Percentiles rank a stretch among this genome's conserved stretches.
Conservation (phyloP, 1,140 invertebrate species). For the Pantala flavescens region DNA sequence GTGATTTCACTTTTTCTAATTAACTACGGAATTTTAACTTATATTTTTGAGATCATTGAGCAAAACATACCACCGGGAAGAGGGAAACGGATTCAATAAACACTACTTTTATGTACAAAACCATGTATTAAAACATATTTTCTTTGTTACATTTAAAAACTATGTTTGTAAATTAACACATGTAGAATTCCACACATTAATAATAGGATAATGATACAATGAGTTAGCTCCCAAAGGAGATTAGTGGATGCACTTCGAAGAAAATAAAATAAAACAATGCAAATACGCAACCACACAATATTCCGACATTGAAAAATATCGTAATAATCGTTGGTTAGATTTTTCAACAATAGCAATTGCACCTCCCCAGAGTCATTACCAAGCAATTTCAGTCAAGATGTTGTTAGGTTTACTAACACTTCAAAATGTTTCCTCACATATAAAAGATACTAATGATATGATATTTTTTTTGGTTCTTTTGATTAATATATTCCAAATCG, state of each 20-base stretch:
- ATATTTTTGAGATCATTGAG: no score
- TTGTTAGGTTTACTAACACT: background rate
- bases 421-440: background rate
- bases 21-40: no score
- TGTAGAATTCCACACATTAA: conserved; percentile 4
- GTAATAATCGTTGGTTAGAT: background rate
- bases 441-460: conserved; percentile 5
- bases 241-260: background rate
- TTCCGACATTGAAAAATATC: background rate
- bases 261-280: conserved; percentile 8
- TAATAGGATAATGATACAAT: conserved; percentile 4
- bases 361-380: background rate
- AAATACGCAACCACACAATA: background rate
- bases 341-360: background rate
- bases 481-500: background rate
- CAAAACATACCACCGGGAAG: no score
- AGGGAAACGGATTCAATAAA: background rate
- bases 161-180: conserved; percentile 8
- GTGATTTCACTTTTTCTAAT: no score
- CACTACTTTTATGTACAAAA: background rate
- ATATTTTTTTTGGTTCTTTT: background rate
- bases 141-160: conserved; percentile 10
- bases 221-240: background rate
- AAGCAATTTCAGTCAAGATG: background rate
- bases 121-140: conserved; percentile 10